Evolutionary conservation across 2,113 vertebrate genomes (phyloP).

Genomic region (Paramormyrops kingsleyae): DNA sequence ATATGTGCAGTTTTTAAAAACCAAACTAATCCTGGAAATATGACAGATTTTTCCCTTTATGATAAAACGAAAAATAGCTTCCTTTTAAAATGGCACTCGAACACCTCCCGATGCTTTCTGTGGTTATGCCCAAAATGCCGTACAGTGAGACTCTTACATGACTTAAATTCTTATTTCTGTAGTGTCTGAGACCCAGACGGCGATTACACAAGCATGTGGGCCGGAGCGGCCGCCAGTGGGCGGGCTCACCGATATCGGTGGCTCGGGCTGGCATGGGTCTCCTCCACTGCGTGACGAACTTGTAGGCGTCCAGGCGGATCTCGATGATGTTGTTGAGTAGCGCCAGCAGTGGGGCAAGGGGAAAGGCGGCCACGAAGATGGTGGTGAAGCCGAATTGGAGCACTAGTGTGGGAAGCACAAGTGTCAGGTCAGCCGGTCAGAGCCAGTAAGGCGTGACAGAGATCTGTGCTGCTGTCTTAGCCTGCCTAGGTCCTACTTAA

Average conservation of each 20-base stretch:
- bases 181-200: background rate
- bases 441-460: background rate
- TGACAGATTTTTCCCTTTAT: background rate
- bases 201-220: background rate
- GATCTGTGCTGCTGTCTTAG: background rate
- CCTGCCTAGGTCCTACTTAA: background rate
- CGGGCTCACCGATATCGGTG: conserved; percentile 84
- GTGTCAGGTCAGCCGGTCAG: background rate
- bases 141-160: background rate
- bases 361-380: conserved; percentile 96
- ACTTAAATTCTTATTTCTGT: background rate
- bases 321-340: conserved; percentile 97
- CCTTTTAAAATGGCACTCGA: background rate
- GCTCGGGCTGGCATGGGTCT: conserved; percentile 92
- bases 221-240: background rate
- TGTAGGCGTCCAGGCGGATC: conserved; percentile 95
- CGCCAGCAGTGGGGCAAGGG: conserved; percentile 89
- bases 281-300: conserved; percentile 96
- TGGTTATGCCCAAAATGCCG: background rate
- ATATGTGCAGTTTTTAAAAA: background rate
- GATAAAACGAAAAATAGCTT: background rate
- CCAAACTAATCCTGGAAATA: background rate
- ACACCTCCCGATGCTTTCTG: background rate
- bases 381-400: conserved; percentile 98
- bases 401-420: conserved; percentile 58